Evolutionary conservation across 2,113 vertebrate genomes (phyloP).

Genomic region (Lagopus muta): DNA sequence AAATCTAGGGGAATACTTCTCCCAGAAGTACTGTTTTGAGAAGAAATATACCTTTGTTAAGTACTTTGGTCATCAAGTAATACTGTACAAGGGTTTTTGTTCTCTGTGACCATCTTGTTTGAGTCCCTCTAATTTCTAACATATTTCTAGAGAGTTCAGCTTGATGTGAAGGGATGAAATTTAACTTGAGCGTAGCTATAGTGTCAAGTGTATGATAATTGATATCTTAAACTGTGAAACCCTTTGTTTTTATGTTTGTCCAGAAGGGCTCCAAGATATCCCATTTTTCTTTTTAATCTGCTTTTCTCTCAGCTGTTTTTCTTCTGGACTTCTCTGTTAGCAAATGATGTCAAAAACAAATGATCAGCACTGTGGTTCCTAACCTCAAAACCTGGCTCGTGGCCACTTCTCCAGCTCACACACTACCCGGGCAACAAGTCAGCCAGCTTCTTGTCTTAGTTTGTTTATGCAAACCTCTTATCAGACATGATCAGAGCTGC

Average conservation of each 20-base stretch:
- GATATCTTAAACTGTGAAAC: neutral
- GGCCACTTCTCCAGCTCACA: neutral
- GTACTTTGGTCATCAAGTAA: neutral
- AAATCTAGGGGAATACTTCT: neutral
- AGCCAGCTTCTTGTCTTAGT: neutral
- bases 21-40: neutral
- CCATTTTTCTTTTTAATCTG: neutral
- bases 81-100: neutral
- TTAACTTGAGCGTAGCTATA: neutral
- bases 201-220: neutral
- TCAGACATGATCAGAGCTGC: neutral
- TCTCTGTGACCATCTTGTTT: neutral
- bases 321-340: neutral
- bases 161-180: neutral
- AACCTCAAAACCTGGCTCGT: neutral
- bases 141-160: fast-evolving
- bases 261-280: neutral
- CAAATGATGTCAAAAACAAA: neutral
- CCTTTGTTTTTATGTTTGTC: neutral
- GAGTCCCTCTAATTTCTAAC: neutral
- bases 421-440: neutral
- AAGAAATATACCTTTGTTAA: neutral
- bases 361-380: neutral
- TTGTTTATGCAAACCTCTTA: neutral
- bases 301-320: neutral